Base-by-base conservation (phyloP, 2,888 invertebrate species). In the Drosophila quinaria region DNA sequence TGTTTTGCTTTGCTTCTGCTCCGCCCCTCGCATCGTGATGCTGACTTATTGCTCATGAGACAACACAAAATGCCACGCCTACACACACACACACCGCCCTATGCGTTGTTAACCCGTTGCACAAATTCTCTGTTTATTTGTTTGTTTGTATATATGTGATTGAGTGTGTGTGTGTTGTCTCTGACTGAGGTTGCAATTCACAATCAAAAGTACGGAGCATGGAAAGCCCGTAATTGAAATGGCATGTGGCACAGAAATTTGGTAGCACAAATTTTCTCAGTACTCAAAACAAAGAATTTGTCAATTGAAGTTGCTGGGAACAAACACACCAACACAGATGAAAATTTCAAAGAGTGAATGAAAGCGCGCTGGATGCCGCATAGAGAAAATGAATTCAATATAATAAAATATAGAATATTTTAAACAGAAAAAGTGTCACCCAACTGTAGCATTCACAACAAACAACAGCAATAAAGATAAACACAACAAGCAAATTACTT, bases 11-110 rank as follows among this genome's bases (percentile, higher is more conserved):
- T 56, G 31, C 31, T 42, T 25, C 25, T 25, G 25, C 13, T 6
- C 15, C 15, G 15, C 29, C 29, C 17, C 29, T 52, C n/a, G 13
- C 44, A 44, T 22, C 39, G 2, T 49, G 56, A 59, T 59, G 62
- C 56, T 60, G 63, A 56, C 74, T 65, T 74, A 74, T 61, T 73
- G 64, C 63, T 25, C 59, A 44, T 61, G 37, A 67, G 68, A 46
- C 62, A 67, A 50, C 62, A 55, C 54, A 56, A 9, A 19, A 13
- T n/a, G 37, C 42, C 52, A 58, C 58, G 52, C 58, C 58, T 49
- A 29, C 39, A 47, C 51, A 37, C 29, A 22, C 33, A 52, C 41
- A 3, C 41, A 41, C 41, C 29, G 29, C 29, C 15, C 13, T 15
- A 52, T 29, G 17, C 33, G 55, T 51, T 56, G 55, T 47, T 49